Evolutionary conservation across 2,797 vertebrate genomes (phyloP).

Genomic region (Esox lucius): DNA sequence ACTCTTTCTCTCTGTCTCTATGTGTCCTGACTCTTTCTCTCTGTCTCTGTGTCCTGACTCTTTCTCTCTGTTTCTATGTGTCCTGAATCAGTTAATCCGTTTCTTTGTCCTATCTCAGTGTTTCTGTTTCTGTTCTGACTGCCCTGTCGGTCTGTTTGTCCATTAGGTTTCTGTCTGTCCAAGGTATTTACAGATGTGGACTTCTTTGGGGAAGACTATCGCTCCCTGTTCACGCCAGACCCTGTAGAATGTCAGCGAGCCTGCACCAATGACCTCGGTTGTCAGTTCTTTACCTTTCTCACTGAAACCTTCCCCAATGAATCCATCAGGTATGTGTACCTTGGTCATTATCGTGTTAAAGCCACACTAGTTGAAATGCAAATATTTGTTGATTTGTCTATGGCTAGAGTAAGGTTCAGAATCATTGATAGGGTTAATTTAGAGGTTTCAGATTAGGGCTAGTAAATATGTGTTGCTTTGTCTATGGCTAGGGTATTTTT

Average conservation of each 20-base stretch:
- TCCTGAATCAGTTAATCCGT: no score
- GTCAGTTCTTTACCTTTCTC: slow-evolving; percentile 64
- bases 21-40: neutral
- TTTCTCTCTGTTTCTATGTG: neutral
- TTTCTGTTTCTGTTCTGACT: neutral
- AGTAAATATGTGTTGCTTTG: no score
- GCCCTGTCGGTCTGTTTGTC: neutral
- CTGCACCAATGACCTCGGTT: slow-evolving; percentile 62
- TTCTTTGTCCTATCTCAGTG: no score
- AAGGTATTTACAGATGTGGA: slow-evolving; percentile 48
- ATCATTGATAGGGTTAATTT: no score
- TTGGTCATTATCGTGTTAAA: neutral
- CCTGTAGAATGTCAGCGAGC: slow-evolving; percentile 59
- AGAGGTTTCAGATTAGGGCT: no score
- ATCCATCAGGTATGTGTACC: slow-evolving; percentile 16
- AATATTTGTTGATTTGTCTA: no score
- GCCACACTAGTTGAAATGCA: neutral
- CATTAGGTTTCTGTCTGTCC: slow-evolving; percentile 38
- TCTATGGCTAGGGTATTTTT: no score
- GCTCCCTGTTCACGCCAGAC: slow-evolving; percentile 35
- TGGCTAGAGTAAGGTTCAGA: no score
- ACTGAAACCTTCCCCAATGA: rapidly evolving
- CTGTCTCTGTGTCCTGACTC: neutral
- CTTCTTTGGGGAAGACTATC: slow-evolving; percentile 54
- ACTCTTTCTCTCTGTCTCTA: neutral